These are phyloP conservation scores for Stegostoma tigrinum DNA, from an alignment of 2,113 vertebrate species.

Conservation along the genomic window DNA sequence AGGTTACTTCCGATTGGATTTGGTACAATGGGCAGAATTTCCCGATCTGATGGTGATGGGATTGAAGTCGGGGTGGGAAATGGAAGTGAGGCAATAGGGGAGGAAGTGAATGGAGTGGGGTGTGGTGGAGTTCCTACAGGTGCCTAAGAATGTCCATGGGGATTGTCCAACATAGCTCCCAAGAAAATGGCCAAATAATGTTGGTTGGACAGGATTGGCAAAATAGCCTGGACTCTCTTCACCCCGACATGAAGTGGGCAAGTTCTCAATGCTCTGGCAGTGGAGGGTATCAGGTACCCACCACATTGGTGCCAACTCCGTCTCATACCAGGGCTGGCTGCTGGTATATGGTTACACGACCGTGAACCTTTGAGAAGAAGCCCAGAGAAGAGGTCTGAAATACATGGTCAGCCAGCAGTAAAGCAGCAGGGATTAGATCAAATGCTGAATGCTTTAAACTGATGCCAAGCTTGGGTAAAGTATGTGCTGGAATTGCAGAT, in stretches of 20 bases:
- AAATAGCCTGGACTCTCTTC: neutral
- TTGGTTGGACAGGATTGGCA: too few relatives aligned
- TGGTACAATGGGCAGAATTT: neutral
- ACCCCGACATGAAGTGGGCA: neutral
- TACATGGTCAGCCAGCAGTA: neutral
- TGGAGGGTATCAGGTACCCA: neutral
- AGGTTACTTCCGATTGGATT: neutral
- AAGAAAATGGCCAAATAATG: neutral
- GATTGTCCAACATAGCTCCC: neutral
- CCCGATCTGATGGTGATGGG: too few relatives aligned
- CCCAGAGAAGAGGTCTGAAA: neutral
- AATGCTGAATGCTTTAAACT: conserved; percentile 26
- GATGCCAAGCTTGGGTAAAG: conserved; percentile 30
- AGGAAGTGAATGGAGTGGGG: too few relatives aligned
- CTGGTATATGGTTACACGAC: neutral
- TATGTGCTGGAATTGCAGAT: conserved; percentile 31
- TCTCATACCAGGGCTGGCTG: neutral
- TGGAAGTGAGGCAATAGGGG: neutral
- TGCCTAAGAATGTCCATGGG: neutral
- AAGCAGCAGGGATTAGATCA: conserved; percentile 29
- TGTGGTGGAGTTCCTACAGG: too few relatives aligned
- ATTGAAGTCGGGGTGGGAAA: neutral
- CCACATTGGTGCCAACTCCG: neutral
- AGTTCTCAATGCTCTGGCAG: neutral
- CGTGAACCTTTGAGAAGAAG: conserved; percentile 7